A percentile compares a stretch with the other conserved stretches of the same genome.
Conservation (phyloP, 2,888 invertebrate genomes). For the Dasysyrphus albostriatus region DNA sequence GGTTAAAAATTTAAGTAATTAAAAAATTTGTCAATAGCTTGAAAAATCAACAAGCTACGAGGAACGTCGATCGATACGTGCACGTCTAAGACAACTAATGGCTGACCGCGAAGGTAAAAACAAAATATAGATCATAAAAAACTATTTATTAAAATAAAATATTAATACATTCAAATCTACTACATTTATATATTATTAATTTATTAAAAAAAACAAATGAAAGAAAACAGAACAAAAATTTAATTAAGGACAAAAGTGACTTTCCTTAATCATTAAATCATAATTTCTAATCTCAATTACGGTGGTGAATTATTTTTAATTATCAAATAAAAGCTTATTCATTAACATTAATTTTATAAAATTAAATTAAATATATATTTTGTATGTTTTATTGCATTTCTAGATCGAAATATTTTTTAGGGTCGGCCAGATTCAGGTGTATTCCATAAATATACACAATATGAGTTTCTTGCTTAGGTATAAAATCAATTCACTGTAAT, state of each 20-base stretch:
- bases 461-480: slow-evolving; percentile 66
- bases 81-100: slow-evolving; percentile 92
- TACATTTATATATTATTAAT: slow-evolving; percentile 10
- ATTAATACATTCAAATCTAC: neutral
- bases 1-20: neutral
- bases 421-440: slow-evolving; percentile 54
- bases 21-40: slow-evolving; percentile 85
- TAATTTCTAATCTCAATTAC: slow-evolving; percentile 45
- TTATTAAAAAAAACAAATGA: slow-evolving; percentile 20
- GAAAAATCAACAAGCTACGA: slow-evolving; percentile 94
- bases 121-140: neutral
- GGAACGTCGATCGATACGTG: slow-evolving; percentile 92
- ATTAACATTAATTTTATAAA: slow-evolving; percentile 33
- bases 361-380: slow-evolving; percentile 12
- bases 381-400: slow-evolving; percentile 56
- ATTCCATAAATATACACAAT: neutral
- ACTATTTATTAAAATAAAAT: neutral
- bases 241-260: slow-evolving; percentile 59
- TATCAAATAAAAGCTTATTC: slow-evolving; percentile 55
- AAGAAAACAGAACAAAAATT: slow-evolving; percentile 10
- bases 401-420: slow-evolving; percentile 60
- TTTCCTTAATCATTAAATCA: slow-evolving; percentile 41
- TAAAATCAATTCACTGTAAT: slow-evolving; percentile 57
- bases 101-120: slow-evolving; percentile 93
- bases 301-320: slow-evolving; percentile 52